Base-by-base conservation (phyloP, 92 coral and sea anemone species). In the Porites rus region DNA sequence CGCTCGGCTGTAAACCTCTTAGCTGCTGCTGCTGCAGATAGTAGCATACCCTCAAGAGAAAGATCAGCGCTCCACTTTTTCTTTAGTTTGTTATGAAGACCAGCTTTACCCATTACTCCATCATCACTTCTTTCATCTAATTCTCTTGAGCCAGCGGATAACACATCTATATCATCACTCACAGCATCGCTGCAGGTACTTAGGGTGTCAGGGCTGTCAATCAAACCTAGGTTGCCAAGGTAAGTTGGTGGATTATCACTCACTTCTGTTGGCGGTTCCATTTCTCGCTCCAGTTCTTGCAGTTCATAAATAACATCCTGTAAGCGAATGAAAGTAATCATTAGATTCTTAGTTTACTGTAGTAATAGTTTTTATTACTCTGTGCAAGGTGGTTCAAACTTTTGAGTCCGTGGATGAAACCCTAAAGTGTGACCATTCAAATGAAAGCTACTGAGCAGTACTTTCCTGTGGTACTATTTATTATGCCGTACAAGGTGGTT, bases 1-100 rank as follows among this genome's bases (percentile, higher is more conserved):
- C 93, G 78, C 52, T 92, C 95, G 11, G 80, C 80, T 10, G 86
- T 79, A 82, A 92, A 92, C 38, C 80, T 90, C 78, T 94, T 93
- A 58, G 98, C 98, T 62, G 89, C 89, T 10, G 91, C 96, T 25
- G 98, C 98, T 3, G 93, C 98, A 13, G 98, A 80, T 51, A 94
- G 78, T 24, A 94, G 86, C 74, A 92, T 92, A 50, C 87, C 88
- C 65, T 94, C 98, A 12, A 94, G 46, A 0, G 98, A 93, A 24
- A 94, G 74, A 13, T 94, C 94, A 7, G 51, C 72, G 51, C 91
- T 78, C 56, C 82, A 43, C 11, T 80, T 77, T 61, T 74, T 87
- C 67, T 67, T 75, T 10, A 72, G 13, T 61, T 22, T 74, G 66
- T 50, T 63, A 8, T 72, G 67, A 53, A 77, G 46, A 65, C 70